Evolutionary conservation across 1,140 invertebrate species (phyloP), one percentile per base, ranked within the genome.

Genomic region (Manduca sexta): DNA sequence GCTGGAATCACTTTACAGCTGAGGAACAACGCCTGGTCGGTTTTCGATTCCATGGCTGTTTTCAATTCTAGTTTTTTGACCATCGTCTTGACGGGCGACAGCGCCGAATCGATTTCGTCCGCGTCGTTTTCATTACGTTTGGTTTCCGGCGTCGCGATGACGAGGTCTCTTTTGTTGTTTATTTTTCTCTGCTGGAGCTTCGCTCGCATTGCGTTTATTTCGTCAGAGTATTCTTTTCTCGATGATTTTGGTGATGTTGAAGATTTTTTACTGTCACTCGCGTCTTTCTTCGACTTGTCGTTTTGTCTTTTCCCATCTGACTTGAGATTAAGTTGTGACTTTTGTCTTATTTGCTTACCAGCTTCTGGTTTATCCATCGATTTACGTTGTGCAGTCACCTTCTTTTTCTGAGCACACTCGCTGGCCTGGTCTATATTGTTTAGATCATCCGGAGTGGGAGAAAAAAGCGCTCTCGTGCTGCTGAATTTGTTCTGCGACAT

Each of bases 371-470:
- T 83, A 15, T 80, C 81, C 45, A 49, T 56, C 38, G 35, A 67
- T 76, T 77, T 84, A 64, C 69, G 64, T 45, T 60, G 55, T 40
- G 62, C 63, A 53, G 61, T 71, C 37, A 53, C 51, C 63, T 83
- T 86, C 56, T 83, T 86, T 77, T 81, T 86, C 74, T 79, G 81
- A 82, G 76, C 78, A 82, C 86, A 85, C 72, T 86, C 86, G 81
- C 82, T 84, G 64, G 76, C 70, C 71, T 85, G 86, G 69, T 87
- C 86, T 86, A 86, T 64, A 60, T 74, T 77, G 58, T 59, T 72
- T 82, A 87, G 86, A 87, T 86, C 84, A 77, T 83, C 79, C 71
- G 84, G 86, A 87, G 86, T 86, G 82, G 86, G 81, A 73, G 84
- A 85, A 81, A 86, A 86, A 45, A 86, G 69, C 62, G 86, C 84